Evolutionary conservation across 92 coral and sea anemone species (phyloP).

Genomic region (Palythoa grandis): DNA sequence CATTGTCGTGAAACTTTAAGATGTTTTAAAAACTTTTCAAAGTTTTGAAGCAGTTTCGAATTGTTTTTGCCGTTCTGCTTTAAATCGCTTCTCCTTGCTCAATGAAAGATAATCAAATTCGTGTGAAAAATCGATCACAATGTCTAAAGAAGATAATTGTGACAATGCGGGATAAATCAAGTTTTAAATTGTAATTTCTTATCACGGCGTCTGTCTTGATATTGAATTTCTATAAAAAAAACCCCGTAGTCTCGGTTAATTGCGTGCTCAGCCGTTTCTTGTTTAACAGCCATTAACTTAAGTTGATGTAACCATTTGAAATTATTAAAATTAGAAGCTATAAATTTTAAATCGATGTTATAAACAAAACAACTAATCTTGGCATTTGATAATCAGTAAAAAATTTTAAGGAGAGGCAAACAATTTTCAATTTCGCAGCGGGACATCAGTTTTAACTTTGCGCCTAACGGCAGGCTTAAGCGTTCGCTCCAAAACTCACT

Average conservation of each 20-base stretch:
- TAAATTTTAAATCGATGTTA: constrained; percentile 13
- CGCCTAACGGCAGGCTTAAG: background rate
- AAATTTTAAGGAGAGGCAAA: background rate
- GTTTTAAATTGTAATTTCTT: constrained; percentile 25
- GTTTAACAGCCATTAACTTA: constrained; percentile 14
- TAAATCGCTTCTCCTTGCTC: background rate
- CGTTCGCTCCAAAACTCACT: background rate
- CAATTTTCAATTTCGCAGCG: constrained; percentile 11
- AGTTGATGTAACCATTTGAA: constrained; percentile 27
- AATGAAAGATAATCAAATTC: background rate
- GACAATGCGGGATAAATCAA: background rate
- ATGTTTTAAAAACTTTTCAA: background rate
- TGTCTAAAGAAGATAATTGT: constrained; percentile 1
- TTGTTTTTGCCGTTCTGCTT: background rate
- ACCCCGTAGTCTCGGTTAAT: background rate
- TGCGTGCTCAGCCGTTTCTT: background rate
- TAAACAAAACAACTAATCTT: constrained; percentile 15
- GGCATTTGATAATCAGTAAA: background rate
- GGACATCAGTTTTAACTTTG: background rate
- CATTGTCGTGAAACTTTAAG: background rate
- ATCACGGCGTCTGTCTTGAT: constrained; percentile 1
- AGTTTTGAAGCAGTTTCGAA: background rate
- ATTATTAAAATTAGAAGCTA: constrained; percentile 22
- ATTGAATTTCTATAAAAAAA: background rate
- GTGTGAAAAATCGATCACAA: background rate